Evolutionary conservation across 2,888 invertebrate species (phyloP), one percentile per base, ranked within the genome.

Genomic region (Thalpophila matura): DNA sequence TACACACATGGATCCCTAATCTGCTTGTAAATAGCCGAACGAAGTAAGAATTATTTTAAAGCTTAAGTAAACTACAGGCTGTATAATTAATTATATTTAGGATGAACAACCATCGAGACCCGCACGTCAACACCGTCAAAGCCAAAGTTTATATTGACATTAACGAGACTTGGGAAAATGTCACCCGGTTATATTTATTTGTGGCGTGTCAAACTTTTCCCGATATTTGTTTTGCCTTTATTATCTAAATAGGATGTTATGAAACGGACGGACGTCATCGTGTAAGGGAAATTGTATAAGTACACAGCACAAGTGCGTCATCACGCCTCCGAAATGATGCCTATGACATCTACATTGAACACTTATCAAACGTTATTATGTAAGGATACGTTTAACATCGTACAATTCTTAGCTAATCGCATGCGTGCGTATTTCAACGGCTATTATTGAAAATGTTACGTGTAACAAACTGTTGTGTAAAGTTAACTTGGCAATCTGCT

Each of bases 201-300:
- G 74, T 82, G 62, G 62, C 66, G 18, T 66, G 70, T 79, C 79
- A 74, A 81, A 84, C 78, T 58, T 68, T 80, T 79, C 70, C 79
- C 77, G 75, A 79, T 84, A 83, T 83, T 85, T 86, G 84, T 86
- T 89, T 89, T 78, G 75, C 58, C 73, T 81, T 73, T 88, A 86
- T 88, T 89, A 91, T 91, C 88, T 89, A 86, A 89, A 89, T 88
- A 83, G 82, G 81, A 84, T 84, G 85, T 92, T 90, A 90, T 83
- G 86, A 87, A 88, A 87, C 82, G 65, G 64, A 67, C 77, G 77
- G 81, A 89, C 90, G 91, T 91, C 90, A 90, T 85, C 75, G 76
- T 71, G 76, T 77, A 80, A 81, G 79, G 81, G 82, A 86, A 86
- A 84, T 82, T 77, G 75, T 73, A 64, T 65, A 75, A 68, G 33